Conservation (phyloP, 2,797 vertebrate species). For the Rhinatrema bivittatum region DNA sequence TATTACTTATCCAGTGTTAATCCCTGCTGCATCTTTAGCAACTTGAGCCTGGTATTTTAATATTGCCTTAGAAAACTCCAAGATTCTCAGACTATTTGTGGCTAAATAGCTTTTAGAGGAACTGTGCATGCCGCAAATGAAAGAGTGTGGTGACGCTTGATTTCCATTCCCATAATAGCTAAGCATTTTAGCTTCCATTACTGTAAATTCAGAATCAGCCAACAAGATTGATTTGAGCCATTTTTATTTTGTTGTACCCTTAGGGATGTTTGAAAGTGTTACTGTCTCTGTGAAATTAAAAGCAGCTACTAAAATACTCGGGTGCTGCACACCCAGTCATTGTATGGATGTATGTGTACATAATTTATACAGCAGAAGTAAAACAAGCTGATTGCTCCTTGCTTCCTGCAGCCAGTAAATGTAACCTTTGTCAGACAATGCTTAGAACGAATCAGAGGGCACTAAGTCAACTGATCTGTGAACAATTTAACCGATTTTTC, state of each 20-base stretch:
- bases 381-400: neutral
- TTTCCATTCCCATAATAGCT: neutral
- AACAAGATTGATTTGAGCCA: neutral
- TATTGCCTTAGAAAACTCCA: no score
- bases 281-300: neutral
- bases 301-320: neutral
- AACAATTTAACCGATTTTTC: constrained; percentile 55
- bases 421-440: constrained; percentile 40
- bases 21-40: no score
- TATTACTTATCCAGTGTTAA: no score
- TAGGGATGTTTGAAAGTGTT: neutral
- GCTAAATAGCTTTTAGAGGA: no score
- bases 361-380: rapidly evolving
- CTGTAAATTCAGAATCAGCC: neutral
- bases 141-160: neutral
- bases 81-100: no score
- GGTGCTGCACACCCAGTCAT: no score
- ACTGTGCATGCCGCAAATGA: neutral
- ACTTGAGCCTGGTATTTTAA: no score
- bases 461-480: constrained; percentile 40
- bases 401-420: constrained; percentile 10
- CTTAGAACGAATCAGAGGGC: constrained; percentile 31
- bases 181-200: neutral
- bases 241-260: neutral
- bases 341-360: neutral